These are phyloP conservation scores for Varecia variegata DNA, from an alignment of 2,797 vertebrate species.

Conservation along the genomic window DNA sequence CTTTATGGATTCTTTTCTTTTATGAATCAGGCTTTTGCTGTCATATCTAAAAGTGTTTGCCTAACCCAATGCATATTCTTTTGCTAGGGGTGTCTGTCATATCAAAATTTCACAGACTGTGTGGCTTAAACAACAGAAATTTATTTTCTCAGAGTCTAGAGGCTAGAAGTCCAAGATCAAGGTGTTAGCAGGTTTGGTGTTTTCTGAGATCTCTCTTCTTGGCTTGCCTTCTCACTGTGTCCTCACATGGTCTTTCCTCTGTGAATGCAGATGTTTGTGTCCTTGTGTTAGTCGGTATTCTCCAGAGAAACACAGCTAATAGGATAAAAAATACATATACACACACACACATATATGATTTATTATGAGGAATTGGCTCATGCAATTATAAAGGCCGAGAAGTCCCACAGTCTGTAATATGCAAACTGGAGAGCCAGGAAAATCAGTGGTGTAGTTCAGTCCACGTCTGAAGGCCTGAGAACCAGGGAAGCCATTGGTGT, in stretches of 20 bases:
- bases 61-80: background rate
- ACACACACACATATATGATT: background rate
- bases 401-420: background rate
- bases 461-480: background rate
- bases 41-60: background rate
- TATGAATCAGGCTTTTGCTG: background rate
- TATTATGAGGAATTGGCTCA: background rate
- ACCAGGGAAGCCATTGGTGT: background rate
- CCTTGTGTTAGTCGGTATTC: background rate
- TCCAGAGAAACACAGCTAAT: background rate
- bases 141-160: background rate
- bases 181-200: background rate
- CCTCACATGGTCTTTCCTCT: background rate
- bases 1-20: background rate
- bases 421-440: background rate
- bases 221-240: background rate
- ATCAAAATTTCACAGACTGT: background rate
- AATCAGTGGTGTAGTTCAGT: background rate
- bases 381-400: background rate
- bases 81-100: background rate
- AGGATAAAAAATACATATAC: background rate
- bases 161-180: background rate
- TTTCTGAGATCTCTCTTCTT: background rate
- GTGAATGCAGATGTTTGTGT: background rate
- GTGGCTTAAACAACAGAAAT: background rate